These are phyloP conservation scores for Laupala kohalensis DNA, from an alignment of 1,140 invertebrate species.

Conservation along the genomic window DNA sequence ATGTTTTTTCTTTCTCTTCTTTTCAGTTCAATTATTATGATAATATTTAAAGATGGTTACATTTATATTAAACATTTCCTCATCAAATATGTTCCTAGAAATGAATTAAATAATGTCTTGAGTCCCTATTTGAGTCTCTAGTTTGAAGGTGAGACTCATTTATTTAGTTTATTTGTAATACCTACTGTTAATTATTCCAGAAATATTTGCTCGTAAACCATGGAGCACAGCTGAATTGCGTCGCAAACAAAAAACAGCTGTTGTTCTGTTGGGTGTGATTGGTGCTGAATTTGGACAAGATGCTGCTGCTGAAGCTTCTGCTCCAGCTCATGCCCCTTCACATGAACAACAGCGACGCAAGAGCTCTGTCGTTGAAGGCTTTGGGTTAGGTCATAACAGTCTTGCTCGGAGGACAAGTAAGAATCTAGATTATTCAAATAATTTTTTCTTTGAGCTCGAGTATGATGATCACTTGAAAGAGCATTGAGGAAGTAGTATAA, in stretches of 20 bases:
- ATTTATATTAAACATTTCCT: no score
- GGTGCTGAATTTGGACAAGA: conserved; percentile 96
- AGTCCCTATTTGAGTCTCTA: no score
- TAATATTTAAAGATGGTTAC: no score
- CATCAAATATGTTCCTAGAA: no score
- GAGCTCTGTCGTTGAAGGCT: conserved; percentile 76
- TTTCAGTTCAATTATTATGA: no score
- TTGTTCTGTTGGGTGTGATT: conserved; percentile 91
- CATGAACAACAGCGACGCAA: conserved; percentile 47
- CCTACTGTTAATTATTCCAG: conserved; percentile 20
- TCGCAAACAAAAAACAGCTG: conserved; percentile 91
- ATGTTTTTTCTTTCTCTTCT: no score
- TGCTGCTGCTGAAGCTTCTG: conserved; percentile 33
- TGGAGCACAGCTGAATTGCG: conserved; percentile 77
- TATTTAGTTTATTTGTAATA: no score
- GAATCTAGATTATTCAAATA: conserved; percentile 9
- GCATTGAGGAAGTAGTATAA: no score
- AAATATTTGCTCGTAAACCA: conserved; percentile 52
- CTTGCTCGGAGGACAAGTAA: conserved; percentile 78
- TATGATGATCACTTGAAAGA: no score
- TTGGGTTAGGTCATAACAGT: conserved; percentile 82
- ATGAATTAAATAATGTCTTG: no score
- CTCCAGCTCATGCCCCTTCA: conserved; percentile 7
- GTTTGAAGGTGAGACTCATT: no score
- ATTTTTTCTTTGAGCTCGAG: no score